Percentiles rank a stretch among this genome's conserved stretches.
Conservation (phyloP, 2,797 vertebrate genomes). For the Delichon dasypus region DNA sequence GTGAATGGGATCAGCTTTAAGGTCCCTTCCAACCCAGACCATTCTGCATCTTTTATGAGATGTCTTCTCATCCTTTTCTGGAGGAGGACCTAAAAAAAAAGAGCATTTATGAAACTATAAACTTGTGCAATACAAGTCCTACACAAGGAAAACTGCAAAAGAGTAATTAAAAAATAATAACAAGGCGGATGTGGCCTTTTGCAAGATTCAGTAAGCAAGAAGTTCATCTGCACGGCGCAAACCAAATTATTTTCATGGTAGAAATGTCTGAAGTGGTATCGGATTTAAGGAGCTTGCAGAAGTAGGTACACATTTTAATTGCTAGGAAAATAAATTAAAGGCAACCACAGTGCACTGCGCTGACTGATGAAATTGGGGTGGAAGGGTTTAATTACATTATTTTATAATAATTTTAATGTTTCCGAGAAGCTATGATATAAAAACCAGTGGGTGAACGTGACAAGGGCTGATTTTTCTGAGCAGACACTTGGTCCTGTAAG, state of each 20-base stretch:
- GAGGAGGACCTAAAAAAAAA: not conserved
- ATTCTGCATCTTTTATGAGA: not conserved
- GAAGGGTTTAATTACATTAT: not conserved
- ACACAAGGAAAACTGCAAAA: not conserved
- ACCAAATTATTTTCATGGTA: not conserved
- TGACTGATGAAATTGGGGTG: not conserved
- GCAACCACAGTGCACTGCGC: not conserved
- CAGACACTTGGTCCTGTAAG: not conserved
- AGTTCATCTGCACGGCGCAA: not conserved
- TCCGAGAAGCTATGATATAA: not conserved
- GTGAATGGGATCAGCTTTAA: accelerated
- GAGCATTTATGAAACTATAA: not conserved
- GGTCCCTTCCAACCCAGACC: not conserved
- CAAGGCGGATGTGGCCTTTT: not conserved
- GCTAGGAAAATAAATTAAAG: not conserved
- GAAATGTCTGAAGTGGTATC: not conserved
- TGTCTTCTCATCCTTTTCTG: not conserved
- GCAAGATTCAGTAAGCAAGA: not conserved
- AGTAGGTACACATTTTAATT: not conserved
- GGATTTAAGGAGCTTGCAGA: not conserved
- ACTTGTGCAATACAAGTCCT: not conserved
- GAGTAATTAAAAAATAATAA: not conserved
- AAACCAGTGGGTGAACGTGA: not conserved
- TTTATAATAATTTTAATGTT: not conserved
- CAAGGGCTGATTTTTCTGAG: not conserved